phyloP scores from a whole-genome alignment of 2,113 vertebrate species.

The Coptodon bakossiorum region DNA sequence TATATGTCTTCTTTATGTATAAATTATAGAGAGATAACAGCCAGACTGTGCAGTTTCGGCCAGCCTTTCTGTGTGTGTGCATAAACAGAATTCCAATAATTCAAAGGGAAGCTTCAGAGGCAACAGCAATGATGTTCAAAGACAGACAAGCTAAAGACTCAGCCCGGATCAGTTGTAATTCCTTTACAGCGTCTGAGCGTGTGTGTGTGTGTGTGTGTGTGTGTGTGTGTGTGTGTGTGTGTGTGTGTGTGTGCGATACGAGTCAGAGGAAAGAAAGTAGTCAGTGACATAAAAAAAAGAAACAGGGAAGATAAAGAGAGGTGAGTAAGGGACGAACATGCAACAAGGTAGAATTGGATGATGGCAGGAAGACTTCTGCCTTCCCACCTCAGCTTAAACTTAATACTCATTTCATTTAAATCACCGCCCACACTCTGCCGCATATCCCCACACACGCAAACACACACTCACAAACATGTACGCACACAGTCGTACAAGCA shows the following conservation, averaged over 20 bases:
- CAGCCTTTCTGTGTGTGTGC: neutral
- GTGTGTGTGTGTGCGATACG: neutral
- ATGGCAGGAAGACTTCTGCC: neutral
- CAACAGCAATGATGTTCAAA: slow-evolving; percentile 30
- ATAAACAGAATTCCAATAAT: slow-evolving; percentile 9
- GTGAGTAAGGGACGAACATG: neutral
- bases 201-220: neutral
- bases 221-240: neutral
- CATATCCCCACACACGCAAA: neutral
- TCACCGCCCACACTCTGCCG: slow-evolving; percentile 37
- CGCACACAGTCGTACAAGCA: neutral
- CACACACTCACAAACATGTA: neutral
- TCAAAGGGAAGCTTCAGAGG: slow-evolving; percentile 40
- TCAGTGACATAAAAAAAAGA: neutral
- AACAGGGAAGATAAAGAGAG: neutral
- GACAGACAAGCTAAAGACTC: slow-evolving; percentile 43
- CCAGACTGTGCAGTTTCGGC: neutral
- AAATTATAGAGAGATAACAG: neutral
- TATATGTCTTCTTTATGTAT: neutral
- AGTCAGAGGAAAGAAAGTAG: neutral
- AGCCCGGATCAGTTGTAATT: slow-evolving; percentile 34
- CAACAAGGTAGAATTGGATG: slow-evolving; percentile 4
- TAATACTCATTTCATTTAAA: slow-evolving; percentile 45
- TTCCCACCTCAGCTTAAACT: slow-evolving; percentile 49
- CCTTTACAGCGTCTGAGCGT: neutral